Conservation (phyloP, 2,113 vertebrate species). For the Toxostoma redivivum region DNA sequence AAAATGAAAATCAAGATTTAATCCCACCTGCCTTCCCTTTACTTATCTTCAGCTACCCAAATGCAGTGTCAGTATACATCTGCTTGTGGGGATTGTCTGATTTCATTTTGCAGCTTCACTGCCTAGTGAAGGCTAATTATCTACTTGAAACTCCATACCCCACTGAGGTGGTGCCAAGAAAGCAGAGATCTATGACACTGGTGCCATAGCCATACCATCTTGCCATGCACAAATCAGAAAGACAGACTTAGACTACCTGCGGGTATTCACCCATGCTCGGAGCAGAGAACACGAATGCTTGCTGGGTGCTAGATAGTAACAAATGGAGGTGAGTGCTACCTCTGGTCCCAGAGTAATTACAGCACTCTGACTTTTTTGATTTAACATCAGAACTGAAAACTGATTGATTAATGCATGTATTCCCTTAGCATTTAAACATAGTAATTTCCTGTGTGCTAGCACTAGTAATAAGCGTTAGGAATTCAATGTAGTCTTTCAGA, state of each 20-base stretch:
- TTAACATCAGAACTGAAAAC: background rate
- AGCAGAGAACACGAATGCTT: background rate
- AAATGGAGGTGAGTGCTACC: background rate
- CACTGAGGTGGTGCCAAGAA: background rate
- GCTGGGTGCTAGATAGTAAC: background rate
- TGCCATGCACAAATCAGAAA: background rate
- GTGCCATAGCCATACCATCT: background rate
- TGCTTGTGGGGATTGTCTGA: background rate
- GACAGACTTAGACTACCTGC: background rate
- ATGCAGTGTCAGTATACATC: background rate
- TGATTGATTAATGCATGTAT: background rate
- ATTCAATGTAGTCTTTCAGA: background rate
- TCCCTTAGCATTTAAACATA: background rate
- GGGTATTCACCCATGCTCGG: background rate
- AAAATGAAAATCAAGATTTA: background rate
- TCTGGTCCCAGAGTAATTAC: background rate
- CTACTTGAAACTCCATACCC: background rate
- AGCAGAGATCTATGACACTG: background rate
- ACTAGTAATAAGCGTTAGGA: background rate
- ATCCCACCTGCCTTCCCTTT: background rate
- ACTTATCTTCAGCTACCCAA: background rate
- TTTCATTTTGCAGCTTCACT: background rate
- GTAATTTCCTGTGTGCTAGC: background rate
- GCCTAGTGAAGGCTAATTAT: background rate
- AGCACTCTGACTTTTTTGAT: background rate